A percentile compares a stretch with the other conserved stretches of the same genome.
Conservation (phyloP, 2,113 vertebrate species). For the Pterocles orientalis region DNA sequence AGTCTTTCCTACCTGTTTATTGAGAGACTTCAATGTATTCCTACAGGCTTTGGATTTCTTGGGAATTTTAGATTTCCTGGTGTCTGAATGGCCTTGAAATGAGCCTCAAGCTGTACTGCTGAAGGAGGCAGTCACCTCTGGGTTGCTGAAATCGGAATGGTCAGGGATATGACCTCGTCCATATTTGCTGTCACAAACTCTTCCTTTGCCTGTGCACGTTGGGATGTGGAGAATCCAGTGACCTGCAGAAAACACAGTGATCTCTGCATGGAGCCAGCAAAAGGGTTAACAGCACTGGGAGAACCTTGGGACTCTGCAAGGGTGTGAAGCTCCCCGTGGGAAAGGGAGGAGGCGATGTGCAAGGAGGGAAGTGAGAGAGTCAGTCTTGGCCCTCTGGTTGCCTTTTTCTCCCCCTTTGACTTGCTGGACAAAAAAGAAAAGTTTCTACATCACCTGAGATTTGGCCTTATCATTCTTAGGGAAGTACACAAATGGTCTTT, state of each 20-base stretch:
- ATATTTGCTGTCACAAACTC: neutral
- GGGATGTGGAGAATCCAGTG: neutral
- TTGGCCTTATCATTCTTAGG: neutral
- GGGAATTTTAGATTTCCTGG: neutral
- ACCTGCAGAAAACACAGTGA: neutral
- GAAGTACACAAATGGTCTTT: neutral
- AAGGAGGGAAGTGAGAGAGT: neutral
- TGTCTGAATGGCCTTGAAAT: neutral
- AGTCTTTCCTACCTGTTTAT: neutral
- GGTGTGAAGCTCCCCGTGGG: neutral
- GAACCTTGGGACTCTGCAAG: neutral
- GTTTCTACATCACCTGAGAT: neutral
- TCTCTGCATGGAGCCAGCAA: neutral
- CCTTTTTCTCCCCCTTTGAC: neutral
- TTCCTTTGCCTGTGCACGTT: rapidly evolving
- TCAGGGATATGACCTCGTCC: neutral
- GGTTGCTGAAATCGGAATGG: neutral
- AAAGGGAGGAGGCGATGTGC: neutral
- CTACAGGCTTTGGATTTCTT: neutral
- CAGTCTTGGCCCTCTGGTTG: neutral
- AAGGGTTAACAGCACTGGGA: neutral
- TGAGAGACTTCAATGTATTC: neutral
- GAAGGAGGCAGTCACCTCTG: neutral
- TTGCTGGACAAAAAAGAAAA: neutral
- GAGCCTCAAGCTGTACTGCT: neutral